phyloP scores from a whole-genome alignment of 2,797 vertebrate genomes.

The Takifugu ocellatus region DNA sequence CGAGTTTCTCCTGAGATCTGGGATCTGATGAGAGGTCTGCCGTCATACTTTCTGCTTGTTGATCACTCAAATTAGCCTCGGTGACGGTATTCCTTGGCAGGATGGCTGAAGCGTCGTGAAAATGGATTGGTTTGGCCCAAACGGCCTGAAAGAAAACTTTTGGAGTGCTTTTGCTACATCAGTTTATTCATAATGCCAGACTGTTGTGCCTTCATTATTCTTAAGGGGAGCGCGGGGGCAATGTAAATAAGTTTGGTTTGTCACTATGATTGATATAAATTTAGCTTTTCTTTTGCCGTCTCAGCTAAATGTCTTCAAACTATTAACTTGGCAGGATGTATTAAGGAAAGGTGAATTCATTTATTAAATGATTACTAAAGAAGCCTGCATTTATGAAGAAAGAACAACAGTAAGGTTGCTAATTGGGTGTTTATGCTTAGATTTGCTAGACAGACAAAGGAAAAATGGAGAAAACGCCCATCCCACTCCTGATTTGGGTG shows the following conservation, averaged over 20 bases:
- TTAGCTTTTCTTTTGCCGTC: not conserved
- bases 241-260: not conserved
- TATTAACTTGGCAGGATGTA: not conserved
- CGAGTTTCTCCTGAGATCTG: not conserved
- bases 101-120: not conserved
- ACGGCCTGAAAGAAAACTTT: conserved; percentile 5
- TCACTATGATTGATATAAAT: not conserved
- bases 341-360: not conserved
- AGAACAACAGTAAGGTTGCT: not conserved
- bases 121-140: conserved; percentile 3
- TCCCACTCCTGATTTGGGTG: too few relatives aligned
- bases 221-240: not conserved
- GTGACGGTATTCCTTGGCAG: conserved; percentile 14
- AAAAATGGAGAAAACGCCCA: too few relatives aligned
- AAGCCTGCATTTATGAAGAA: conserved; percentile 2
- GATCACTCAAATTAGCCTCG: conserved; percentile 20
- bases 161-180: conserved; percentile 5
- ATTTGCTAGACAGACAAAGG: too few relatives aligned
- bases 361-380: not conserved
- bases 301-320: not conserved
- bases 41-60: conserved; percentile 14
- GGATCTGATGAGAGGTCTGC: conserved; percentile 9
- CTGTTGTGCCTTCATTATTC: not conserved
- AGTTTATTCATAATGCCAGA: not conserved
- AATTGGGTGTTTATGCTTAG: too few relatives aligned